Evolutionary conservation across 2,113 vertebrate species (phyloP).

Genomic region (Sminthopsis crassicaudata): DNA sequence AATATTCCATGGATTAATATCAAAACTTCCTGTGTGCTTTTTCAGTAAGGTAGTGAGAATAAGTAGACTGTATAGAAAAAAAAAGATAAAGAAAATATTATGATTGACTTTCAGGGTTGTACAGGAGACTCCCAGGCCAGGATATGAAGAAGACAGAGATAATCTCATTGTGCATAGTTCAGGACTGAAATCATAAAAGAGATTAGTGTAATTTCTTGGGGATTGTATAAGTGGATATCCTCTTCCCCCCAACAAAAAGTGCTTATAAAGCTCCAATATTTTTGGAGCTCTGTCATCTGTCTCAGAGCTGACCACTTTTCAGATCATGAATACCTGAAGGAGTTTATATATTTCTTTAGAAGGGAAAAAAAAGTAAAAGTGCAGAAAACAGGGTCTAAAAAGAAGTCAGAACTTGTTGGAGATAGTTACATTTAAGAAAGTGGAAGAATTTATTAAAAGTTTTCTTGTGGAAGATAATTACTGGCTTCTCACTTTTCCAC

Average conservation of each 20-base stretch:
- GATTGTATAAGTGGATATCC: neutral
- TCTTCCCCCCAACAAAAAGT: neutral
- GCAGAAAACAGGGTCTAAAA: neutral
- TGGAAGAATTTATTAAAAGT: neutral
- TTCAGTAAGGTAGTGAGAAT: slow-evolving; percentile 1
- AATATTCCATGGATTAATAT: neutral
- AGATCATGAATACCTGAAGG: neutral
- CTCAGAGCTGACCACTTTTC: neutral
- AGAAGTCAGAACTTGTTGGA: neutral
- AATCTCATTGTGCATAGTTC: neutral
- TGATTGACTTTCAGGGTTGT: neutral
- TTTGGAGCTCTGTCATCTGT: neutral
- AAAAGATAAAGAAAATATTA: neutral
- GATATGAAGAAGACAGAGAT: neutral
- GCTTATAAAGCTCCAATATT: neutral
- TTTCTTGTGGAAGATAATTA: neutral
- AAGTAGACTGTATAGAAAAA: neutral
- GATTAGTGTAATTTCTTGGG: slow-evolving; percentile 24
- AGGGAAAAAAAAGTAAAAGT: neutral
- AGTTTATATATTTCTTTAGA: neutral
- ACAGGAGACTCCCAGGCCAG: neutral
- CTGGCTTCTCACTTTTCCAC: neutral
- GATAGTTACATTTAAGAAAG: neutral
- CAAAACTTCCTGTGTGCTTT: neutral
- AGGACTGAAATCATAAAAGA: neutral